Evolutionary conservation across 2,888 invertebrate genomes (phyloP).

Genomic region (Meandrusa payeni): DNA sequence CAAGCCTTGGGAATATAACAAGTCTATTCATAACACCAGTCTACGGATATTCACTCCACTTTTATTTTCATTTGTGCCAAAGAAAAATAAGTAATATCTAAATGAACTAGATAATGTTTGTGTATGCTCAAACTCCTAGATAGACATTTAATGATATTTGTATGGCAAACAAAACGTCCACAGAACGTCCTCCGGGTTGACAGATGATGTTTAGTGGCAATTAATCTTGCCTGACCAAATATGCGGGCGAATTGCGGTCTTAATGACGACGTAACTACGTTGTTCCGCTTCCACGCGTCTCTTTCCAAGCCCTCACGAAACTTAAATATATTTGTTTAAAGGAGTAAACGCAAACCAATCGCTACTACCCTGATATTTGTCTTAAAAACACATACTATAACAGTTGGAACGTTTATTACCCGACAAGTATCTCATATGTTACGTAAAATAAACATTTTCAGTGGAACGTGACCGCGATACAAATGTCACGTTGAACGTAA

Average conservation of each 20-base stretch:
- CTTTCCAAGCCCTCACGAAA: conserved; percentile 12
- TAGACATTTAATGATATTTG: conserved; percentile 60
- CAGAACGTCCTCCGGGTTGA: conserved; percentile 63
- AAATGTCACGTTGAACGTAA: conserved; percentile 20
- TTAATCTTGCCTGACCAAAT: conserved; percentile 78
- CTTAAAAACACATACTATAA: conserved; percentile 2
- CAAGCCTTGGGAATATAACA: neutral
- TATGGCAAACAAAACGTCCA: conserved; percentile 65
- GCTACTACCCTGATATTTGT: neutral
- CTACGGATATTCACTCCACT: too few relatives aligned
- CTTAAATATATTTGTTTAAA: conserved; percentile 10
- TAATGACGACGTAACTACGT: conserved; percentile 53
- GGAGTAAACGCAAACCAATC: neutral
- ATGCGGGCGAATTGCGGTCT: conserved; percentile 66
- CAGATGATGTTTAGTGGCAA: conserved; percentile 73
- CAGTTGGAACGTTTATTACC: conserved; percentile 15
- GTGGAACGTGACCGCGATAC: conserved; percentile 23
- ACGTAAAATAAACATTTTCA: conserved; percentile 22
- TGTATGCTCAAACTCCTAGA: conserved; percentile 30
- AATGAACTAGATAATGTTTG: neutral
- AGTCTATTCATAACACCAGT: neutral
- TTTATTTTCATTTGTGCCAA: too few relatives aligned
- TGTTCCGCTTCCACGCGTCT: conserved; percentile 17
- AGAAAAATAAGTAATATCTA: neutral
- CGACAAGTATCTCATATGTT: conserved; percentile 9